These are phyloP conservation scores for Salvelinus alpinus DNA, from an alignment of 2,113 vertebrate species.

Conservation along the genomic window DNA sequence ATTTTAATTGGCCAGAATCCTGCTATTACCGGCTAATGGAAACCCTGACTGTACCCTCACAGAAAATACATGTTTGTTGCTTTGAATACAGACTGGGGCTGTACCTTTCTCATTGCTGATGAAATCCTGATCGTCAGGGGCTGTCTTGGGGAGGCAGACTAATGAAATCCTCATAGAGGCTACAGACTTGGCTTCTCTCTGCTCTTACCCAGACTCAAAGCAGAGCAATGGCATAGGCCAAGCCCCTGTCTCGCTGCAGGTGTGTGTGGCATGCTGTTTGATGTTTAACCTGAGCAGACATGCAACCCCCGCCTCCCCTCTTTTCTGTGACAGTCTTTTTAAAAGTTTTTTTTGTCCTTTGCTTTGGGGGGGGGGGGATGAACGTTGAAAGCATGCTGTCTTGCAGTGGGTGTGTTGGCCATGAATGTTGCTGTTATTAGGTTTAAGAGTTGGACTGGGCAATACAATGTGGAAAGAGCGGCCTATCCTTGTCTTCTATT, in stretches of 20 bases:
- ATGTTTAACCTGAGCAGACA: not conserved
- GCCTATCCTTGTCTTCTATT: not conserved
- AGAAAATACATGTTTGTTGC: not conserved
- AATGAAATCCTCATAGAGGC: not conserved
- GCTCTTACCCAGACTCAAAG: slow-evolving; percentile 15
- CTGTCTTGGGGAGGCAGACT: slow-evolving; percentile 8
- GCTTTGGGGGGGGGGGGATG: not conserved
- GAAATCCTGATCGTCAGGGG: not conserved
- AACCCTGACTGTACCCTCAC: too few species aligned
- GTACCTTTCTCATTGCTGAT: not conserved
- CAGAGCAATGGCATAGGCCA: slow-evolving; percentile 9
- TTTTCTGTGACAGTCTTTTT: too few species aligned
- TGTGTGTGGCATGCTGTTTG: not conserved
- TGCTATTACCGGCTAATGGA: too few species aligned
- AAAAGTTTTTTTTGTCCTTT: not conserved
- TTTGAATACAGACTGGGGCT: not conserved
- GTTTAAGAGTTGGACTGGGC: too few species aligned
- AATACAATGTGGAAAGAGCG: too few species aligned
- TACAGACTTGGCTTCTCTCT: slow-evolving; percentile 20
- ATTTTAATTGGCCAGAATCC: too few species aligned
- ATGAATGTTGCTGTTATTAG: too few species aligned
- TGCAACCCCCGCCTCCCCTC: not conserved
- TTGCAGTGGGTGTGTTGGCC: not conserved
- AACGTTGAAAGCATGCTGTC: too few species aligned
- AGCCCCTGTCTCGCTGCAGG: slow-evolving; percentile 4